Conservation (phyloP, 2,113 vertebrate genomes). For the Pelecanus crispus region DNA sequence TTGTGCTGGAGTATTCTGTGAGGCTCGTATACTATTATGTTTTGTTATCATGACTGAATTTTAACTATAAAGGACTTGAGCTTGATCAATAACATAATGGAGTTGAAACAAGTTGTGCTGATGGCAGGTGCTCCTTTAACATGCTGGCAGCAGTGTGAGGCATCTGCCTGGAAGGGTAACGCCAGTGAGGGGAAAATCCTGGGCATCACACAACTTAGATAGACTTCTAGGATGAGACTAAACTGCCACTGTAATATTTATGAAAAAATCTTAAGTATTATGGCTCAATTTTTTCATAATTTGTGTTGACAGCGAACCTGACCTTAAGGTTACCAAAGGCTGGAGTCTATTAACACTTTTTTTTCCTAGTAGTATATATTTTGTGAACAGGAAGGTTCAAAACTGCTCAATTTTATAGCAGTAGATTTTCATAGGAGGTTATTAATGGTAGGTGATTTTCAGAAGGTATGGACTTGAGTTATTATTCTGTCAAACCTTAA, state of each 20-base stretch:
- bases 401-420: not conserved
- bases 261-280: not conserved
- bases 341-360: not conserved
- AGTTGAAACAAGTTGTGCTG: not conserved
- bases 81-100: not conserved
- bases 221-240: not conserved
- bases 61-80: not conserved
- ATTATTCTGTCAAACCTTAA: not conserved
- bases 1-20: not conserved
- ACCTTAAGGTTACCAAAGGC: not conserved
- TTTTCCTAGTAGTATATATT: not conserved
- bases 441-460: not conserved
- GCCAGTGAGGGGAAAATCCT: not conserved
- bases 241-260: not conserved
- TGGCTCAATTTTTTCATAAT: not conserved
- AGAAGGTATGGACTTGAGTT: not conserved
- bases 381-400: not conserved
- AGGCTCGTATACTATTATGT: too few relatives aligned
- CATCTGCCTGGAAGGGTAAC: not conserved
- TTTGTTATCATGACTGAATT: not conserved
- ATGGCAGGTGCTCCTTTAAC: not conserved
- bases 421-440: not conserved
- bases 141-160: not conserved
- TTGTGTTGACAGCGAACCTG: not conserved
- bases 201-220: not conserved